Evolutionary conservation across 1,140 invertebrate species (phyloP), one percentile per base, ranked within the genome.

Genomic region (Wiebesia pumilae): DNA sequence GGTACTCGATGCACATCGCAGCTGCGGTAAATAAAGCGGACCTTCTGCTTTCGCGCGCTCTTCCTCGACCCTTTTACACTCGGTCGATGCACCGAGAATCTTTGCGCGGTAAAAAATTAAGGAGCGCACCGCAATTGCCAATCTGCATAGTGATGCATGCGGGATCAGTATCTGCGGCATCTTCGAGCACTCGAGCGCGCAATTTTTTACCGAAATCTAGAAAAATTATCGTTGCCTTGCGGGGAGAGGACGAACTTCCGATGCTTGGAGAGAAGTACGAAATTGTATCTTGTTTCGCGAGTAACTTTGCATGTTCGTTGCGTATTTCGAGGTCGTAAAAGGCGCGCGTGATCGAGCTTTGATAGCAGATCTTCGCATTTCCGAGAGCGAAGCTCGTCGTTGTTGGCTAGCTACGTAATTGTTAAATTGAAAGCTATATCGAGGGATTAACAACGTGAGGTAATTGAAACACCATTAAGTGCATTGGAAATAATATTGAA

Each of bases 21-120:
- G 33, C 71, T 87, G 89, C 88, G 85, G 86, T 88, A 86, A 89
- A 90, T 90, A 90, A 90, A 88, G 88, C 88, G 87, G 85, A 88
- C 88, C 88, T 85, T 84, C 35, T 43, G n/a, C 71, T 75, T 75
- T 43, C 71, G 71, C 81, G 83, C 81, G 38, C 62, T 43, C 33
- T 30, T 67, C 12, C 35, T 16, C 87, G 88, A 38, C 65, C 62
- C 65, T 54, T 85, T 80, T 85, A 80, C 65, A 62, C 84, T 62
- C 38, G 35, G 24, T 10, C 43, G 43, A 47, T 2, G 24, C 24
- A 21, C 27, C 7, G 24, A 47, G 43, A 47, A n/a, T n/a, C 14
- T 47, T 47, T 47, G 43, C 43, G 7, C 24, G 24, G 58, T 24
- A 62, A 62, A 62, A 24, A 62, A 62, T 3, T 14, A 14, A 27